These are phyloP conservation scores for Nephrotoma flavescens DNA, from an alignment of 2,888 invertebrate species.

Conservation along the genomic window DNA sequence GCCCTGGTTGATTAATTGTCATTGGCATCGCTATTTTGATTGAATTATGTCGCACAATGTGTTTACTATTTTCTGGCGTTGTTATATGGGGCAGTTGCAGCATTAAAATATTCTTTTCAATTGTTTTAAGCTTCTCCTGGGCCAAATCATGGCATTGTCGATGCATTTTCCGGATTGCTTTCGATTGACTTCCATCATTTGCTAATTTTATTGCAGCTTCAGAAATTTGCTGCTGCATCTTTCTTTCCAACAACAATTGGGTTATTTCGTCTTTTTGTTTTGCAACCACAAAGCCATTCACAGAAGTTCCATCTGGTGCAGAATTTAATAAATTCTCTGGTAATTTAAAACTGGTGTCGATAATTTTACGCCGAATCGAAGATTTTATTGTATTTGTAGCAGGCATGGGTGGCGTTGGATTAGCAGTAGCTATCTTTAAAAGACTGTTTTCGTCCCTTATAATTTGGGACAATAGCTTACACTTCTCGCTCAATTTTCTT, in stretches of 20 bases:
- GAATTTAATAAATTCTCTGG: slow-evolving; percentile 10
- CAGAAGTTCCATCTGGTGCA: slow-evolving; percentile 5
- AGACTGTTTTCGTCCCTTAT: background rate
- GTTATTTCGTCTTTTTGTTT: slow-evolving; percentile 11
- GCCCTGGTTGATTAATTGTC: background rate
- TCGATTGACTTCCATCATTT: slow-evolving; percentile 12
- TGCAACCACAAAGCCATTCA: background rate
- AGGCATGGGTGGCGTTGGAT: slow-evolving; percentile 8
- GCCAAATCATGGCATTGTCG: slow-evolving; percentile 17
- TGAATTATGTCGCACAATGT: slow-evolving; percentile 9
- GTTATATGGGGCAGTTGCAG: slow-evolving; percentile 10
- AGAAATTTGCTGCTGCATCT: slow-evolving; percentile 14
- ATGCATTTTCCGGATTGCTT: slow-evolving; percentile 13
- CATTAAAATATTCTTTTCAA: slow-evolving; percentile 17
- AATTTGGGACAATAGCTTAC: slow-evolving; percentile 27
- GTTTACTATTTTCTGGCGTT: background rate
- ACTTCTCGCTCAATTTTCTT: slow-evolving; percentile 28
- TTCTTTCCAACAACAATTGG: slow-evolving; percentile 12
- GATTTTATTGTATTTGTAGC: background rate
- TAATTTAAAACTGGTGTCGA: slow-evolving; percentile 15
- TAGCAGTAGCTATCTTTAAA: slow-evolving; percentile 9
- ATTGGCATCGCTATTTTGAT: slow-evolving; percentile 6
- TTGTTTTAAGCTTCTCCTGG: slow-evolving; percentile 14
- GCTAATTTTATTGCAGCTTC: slow-evolving; percentile 12
- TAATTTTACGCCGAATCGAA: slow-evolving; percentile 20